Conservation (phyloP, 2,113 vertebrate genomes). For the Chaetops frenatus region DNA sequence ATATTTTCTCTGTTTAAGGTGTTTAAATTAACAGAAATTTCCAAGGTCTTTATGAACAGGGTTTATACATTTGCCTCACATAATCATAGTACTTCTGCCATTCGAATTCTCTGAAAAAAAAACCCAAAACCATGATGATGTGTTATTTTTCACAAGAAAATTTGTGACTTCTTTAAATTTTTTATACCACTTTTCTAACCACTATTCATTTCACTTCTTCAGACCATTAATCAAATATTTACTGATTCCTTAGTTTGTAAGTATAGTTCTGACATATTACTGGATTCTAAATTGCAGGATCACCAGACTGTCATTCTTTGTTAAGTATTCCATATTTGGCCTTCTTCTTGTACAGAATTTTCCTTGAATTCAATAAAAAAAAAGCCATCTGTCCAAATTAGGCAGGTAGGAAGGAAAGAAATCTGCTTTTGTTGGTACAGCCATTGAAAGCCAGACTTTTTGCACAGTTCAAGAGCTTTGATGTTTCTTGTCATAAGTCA, state of each 20-base stretch:
- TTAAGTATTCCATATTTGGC: background rate
- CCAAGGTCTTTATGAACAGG: background rate
- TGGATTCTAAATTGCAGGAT: background rate
- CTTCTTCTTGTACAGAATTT: background rate
- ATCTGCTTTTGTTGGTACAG: background rate
- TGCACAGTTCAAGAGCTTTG: background rate
- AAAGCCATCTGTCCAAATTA: background rate
- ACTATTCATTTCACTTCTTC: background rate
- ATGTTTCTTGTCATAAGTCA: background rate
- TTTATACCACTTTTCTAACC: background rate
- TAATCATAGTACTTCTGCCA: background rate
- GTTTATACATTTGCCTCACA: background rate
- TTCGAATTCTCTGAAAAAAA: background rate
- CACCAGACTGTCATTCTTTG: background rate
- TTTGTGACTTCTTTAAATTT: background rate
- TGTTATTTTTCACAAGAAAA: background rate
- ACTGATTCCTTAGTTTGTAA: background rate
- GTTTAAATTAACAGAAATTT: background rate
- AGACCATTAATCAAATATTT: background rate
- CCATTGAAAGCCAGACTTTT: background rate
- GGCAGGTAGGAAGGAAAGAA: background rate
- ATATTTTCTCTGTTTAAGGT: background rate
- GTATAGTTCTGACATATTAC: background rate
- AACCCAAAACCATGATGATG: rapidly evolving
- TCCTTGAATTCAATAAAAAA: background rate